Evolutionary conservation across 2,797 vertebrate species (phyloP), one percentile per base, ranked within the genome.

Genomic region (Sebastes hubbsi): DNA sequence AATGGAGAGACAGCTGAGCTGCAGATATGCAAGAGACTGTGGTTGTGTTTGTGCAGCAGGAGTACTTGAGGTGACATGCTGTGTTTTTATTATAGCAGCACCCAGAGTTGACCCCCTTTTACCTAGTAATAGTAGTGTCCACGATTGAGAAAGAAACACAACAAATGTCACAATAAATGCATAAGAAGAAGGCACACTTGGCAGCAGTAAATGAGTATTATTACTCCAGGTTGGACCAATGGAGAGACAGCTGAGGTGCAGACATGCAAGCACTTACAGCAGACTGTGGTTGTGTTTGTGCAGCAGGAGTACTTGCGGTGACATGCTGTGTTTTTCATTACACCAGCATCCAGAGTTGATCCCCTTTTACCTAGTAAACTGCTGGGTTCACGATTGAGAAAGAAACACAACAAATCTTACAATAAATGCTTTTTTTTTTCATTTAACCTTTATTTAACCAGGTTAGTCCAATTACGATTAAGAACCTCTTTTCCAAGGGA

Each of bases 41-140:
- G 59, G 79, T 77, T 85, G 80, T 81, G 77, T 88, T 83, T 90
- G 78, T 90, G 87, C 75, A 88, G 83, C 69, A 77, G 24, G 88
- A 82, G 84, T 83, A 77, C 73, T 87, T 91, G 87, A 88, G 82
- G 78, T 86, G 73, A 85, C 80, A 66, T 62, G 62, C 75, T 85
- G 77, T 85, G 79, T 88, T 74, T 76, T 81, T 83, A 85, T 76
- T 75, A 75, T 56, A 84, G 13, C 68, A 73, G 66, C 29, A 38
- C 62, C 59, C 64, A 49, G 16, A 86, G 80, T 66, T 89, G 72
- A 84, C 60, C 73, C 73, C 32, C 49, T 67, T 86, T 74, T 72
- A 20, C 64, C n/a, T 1, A 10, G n/a, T 67, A 27, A 27, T 27
- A 27, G 27, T 27, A 27, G 29, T 27, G 22, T 58, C 24, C 6